Evolutionary conservation across 2,113 vertebrate genomes (phyloP), one percentile per base, ranked within the genome.

Genomic region (Larimichthys crocea): DNA sequence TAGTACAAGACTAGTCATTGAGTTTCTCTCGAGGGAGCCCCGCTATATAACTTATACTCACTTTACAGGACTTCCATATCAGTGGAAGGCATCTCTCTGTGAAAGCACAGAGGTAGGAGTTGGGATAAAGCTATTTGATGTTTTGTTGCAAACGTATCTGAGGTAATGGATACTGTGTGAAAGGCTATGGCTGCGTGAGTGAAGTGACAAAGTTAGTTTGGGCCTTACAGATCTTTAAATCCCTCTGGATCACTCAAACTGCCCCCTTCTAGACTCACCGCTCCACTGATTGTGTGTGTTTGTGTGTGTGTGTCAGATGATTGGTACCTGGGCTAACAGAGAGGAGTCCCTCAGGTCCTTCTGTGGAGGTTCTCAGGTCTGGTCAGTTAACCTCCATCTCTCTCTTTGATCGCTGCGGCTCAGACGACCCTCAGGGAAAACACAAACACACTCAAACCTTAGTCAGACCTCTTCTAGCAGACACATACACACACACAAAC

Each of bases 181-280:
- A 90, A 92, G 92, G 93, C 91, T 89, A 91, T 42, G 84, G 84
- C 85, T 83, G 80, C 52, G 56, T 80, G 92, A 93, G 90, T 60
- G 88, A 92, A 93, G 86, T 94, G 92, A 93, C 93, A 94, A 93
- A 94, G 91, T 93, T 92, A 93, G 92, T 94, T 94, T 93, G 90
- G 87, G 86, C 90, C 86, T 91, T 86, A 89, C 89, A 87, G 90
- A 90, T 94, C 92, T 93, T 84, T 64, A 85, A 91, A 87, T 90
- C 92, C 93, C 93, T 22, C 74, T 0, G 92, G 93, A 90, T 92
- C 84, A 50, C 65, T 90, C 88, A 87, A 86, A 91, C 75, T 91
- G 91, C 80, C 89, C 91, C 79, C 76, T 80, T 75, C 72, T 62
- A 74, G 81, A 72, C 85, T 92, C 78, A 52, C 73, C 48, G 71